Percentiles rank a stretch among this genome's conserved stretches.
Conservation (phyloP, 92 coral and sea anemone species). For the Isaurus tuberculatus region DNA sequence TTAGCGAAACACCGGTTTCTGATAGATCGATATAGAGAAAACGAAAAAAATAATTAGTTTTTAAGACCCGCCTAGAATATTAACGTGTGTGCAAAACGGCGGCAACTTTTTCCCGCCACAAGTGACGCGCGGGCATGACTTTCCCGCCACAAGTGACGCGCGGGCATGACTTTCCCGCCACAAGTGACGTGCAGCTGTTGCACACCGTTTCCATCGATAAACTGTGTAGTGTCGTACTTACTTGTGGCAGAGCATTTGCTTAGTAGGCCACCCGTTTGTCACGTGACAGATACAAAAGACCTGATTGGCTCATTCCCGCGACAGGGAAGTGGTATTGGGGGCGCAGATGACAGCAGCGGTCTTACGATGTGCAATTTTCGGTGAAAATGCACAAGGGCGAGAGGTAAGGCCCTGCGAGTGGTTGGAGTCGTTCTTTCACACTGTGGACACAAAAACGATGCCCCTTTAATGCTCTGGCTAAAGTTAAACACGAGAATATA, state of each 20-base stretch:
- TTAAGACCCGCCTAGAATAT: not conserved
- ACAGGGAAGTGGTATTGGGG: conserved; percentile 99
- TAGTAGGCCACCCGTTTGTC: conserved; percentile 88
- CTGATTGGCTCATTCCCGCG: conserved; percentile 98
- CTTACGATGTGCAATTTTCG: conserved; percentile 69
- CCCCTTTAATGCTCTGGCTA: conserved; percentile 46
- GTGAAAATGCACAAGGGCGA: conserved; percentile 76
- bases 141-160: conserved; percentile 51
- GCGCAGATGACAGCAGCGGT: conserved; percentile 95
- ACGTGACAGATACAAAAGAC: conserved; percentile 95
- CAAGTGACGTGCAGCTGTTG: conserved; percentile 45
- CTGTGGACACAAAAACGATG: conserved; percentile 39
- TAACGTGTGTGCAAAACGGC: conserved; percentile 1
- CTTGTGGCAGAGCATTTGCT: conserved; percentile 53
- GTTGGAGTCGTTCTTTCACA: conserved; percentile 15
- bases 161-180: conserved; percentile 70
- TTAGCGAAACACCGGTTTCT: not conserved
- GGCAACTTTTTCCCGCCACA: conserved; percentile 29
- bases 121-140: conserved; percentile 61
- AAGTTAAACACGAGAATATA: conserved; percentile 35
- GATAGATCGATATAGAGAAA: not conserved
- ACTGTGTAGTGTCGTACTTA: conserved; percentile 43
- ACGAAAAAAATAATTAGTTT: not conserved
- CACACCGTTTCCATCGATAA: conserved; percentile 24
- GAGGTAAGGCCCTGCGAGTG: conserved; percentile 84